These are phyloP conservation scores for Eremobia ochroleuca DNA, from an alignment of 2,888 invertebrate genomes.

Conservation along the genomic window DNA sequence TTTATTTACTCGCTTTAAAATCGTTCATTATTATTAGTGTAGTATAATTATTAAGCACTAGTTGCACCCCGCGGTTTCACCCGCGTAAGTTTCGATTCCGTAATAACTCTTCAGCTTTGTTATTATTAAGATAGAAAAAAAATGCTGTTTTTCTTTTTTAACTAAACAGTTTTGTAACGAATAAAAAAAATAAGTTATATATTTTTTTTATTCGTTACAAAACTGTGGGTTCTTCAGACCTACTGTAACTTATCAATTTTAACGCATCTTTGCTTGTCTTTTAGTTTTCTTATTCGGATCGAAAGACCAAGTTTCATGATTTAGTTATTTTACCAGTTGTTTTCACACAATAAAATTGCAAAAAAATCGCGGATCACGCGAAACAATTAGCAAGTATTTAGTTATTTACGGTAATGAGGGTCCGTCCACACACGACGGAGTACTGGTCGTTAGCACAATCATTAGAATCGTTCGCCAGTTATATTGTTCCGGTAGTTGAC, in stretches of 20 bases:
- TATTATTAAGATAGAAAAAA: not conserved
- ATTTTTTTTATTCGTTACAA: too few relatives aligned
- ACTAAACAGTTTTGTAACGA: too few relatives aligned
- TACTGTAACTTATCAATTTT: not conserved
- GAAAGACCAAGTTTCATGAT: not conserved
- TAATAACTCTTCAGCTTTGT: too few relatives aligned
- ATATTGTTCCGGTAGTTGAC: slow-evolving; percentile 66
- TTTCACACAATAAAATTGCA: slow-evolving; percentile 11
- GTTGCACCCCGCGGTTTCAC: too few relatives aligned
- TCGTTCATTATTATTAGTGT: too few relatives aligned
- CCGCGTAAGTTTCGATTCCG: too few relatives aligned
- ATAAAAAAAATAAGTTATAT: too few relatives aligned
- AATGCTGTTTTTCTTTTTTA: not conserved
- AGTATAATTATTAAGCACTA: too few relatives aligned
- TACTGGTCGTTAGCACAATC: slow-evolving; percentile 62
- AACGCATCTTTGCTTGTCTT: not conserved
- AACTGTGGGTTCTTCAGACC: not conserved
- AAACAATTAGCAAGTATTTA: slow-evolving; percentile 46
- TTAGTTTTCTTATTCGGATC: not conserved
- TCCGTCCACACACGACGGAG: slow-evolving; percentile 32
- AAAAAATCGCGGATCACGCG: slow-evolving; percentile 30
- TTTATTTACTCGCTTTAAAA: too few relatives aligned
- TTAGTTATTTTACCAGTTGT: not conserved
- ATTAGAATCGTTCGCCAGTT: slow-evolving; percentile 57
- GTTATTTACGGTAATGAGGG: slow-evolving; percentile 57